A percentile compares a stretch with the other conserved stretches of the same genome.
phyloP scores from a whole-genome alignment of 2,113 vertebrate species.

The Lampris megalopsis region DNA sequence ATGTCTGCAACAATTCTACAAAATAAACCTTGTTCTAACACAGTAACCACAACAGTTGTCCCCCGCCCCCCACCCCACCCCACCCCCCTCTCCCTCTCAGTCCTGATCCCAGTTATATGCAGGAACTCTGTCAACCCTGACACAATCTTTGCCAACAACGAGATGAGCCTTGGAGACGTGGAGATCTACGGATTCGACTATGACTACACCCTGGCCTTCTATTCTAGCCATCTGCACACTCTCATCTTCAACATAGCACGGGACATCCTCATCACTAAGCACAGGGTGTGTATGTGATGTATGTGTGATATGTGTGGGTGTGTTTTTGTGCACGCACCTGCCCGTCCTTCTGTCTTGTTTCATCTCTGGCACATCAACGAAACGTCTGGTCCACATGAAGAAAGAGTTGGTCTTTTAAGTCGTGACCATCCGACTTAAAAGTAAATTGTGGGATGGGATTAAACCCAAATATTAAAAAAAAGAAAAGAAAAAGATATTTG shows the following conservation, averaged over 20 bases:
- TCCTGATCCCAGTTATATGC: slow-evolving; percentile 86
- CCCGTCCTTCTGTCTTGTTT: background rate
- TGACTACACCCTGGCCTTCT: slow-evolving; percentile 97
- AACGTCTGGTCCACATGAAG: background rate
- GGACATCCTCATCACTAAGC: slow-evolving; percentile 93
- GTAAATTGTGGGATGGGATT: too few relatives aligned
- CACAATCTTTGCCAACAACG: slow-evolving; percentile 98
- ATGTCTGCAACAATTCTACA: too few relatives aligned
- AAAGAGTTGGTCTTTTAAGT: background rate
- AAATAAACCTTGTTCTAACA: background rate
- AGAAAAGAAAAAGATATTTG: too few relatives aligned
- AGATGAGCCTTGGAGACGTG: slow-evolving; percentile 94
- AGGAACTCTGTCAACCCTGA: slow-evolving; percentile 89
- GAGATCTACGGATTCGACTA: slow-evolving; percentile 99
- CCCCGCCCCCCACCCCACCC: too few relatives aligned
- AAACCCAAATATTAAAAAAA: too few relatives aligned
- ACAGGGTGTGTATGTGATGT: slow-evolving; percentile 85
- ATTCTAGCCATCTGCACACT: slow-evolving; percentile 94
- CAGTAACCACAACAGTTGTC: background rate
- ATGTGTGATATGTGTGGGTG: background rate
- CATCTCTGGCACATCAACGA: background rate
- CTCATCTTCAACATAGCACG: slow-evolving; percentile 95
- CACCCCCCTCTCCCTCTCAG: slow-evolving; percentile 69
- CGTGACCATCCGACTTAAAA: background rate
- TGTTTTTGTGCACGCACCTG: too few relatives aligned